Base-by-base conservation (phyloP, 2,113 vertebrate genomes). In the Phocoena sinus region DNA sequence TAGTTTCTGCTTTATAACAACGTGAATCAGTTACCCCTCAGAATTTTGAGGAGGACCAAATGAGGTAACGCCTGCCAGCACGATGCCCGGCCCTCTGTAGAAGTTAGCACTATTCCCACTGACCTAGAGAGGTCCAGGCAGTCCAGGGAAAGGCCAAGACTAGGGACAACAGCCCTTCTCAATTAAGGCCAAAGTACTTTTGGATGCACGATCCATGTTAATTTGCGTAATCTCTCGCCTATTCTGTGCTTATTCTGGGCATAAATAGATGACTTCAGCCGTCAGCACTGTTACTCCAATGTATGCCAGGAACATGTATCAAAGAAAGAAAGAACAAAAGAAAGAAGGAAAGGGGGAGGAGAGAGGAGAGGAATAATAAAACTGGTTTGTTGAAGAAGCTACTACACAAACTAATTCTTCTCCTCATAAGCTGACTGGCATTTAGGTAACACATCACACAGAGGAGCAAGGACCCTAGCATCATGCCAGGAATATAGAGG, bases 191-290 rank as follows among this genome's bases (percentile, higher is more conserved):
- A 84, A 88, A 96, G 83, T 90, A 90, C 62, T 96, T 94, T 84
- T 92, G 96, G 94, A 96, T 56, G 63, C 83, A 76, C 63, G 65
- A 56, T 80, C 60, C 50, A n/a, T 94, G 89, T 89, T 96, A 93
- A 95, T 96, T 95, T 98, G 95, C 58, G 41, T 95, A 97, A 97
- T 87, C 83, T 96, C 81, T 96, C 67, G 85, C 91, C 74, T 93
- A 71, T 91, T 93, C 81, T 96, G 81, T 97, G 91, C 95, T 98
- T 98, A 89, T 94, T 95, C 89, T 90, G 93, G 47, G 62, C 56
- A 97, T 97, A 98, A 98, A 97, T 97, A 98, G 94, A 97, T 97
- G 96, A 98, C 95, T 92, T 98, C 97, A 98, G 92, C 89, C 23
- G 0, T 97, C 89, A 86, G n/a, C 74, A 41, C 85, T 95, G 76